A percentile compares a stretch with the other conserved stretches of the same genome.
Evolutionary conservation across 2,797 vertebrate species (phyloP).

Genomic region (Gastrophryne carolinensis): DNA sequence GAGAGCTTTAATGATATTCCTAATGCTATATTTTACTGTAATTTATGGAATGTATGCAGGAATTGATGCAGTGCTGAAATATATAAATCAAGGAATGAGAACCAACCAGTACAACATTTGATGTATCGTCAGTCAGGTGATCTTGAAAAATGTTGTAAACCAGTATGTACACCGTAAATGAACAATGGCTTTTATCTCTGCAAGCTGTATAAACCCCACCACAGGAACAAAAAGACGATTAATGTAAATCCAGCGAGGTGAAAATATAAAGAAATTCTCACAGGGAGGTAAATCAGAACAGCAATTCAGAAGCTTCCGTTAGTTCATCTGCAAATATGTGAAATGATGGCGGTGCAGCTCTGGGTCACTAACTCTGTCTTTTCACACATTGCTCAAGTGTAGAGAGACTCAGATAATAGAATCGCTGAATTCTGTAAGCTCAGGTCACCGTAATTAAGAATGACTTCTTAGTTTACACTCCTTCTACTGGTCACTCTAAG

Average conservation of each 20-base stretch:
- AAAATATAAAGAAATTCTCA: background rate
- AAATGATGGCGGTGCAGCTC: slow-evolving; percentile 14
- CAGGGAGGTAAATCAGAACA: slow-evolving; percentile 24
- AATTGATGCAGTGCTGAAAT: background rate
- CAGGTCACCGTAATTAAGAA: too few relatives aligned
- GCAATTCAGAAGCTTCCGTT: slow-evolving; percentile 23
- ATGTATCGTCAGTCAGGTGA: background rate
- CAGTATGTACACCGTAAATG: slow-evolving; percentile 11
- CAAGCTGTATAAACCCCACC: slow-evolving; percentile 25
- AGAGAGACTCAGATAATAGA: background rate
- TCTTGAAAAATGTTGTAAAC: slow-evolving; percentile 25
- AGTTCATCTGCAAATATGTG: slow-evolving; percentile 20
- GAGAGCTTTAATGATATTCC: slow-evolving; percentile 1
- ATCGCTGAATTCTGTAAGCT: too few relatives aligned
- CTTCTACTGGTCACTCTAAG: too few relatives aligned
- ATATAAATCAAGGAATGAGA: background rate
- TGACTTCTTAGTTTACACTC: too few relatives aligned
- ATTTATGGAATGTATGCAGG: slow-evolving; percentile 36
- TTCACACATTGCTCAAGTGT: background rate
- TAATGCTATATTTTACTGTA: background rate
- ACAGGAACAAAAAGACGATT: slow-evolving; percentile 35
- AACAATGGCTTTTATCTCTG: slow-evolving; percentile 27
- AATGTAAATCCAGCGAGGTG: slow-evolving; percentile 41
- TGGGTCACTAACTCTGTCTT: background rate
- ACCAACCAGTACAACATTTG: background rate